Conservation (phyloP, 37 sponge, comb jelly and placozoan genomes). For the Dysidea cf. avara region DNA sequence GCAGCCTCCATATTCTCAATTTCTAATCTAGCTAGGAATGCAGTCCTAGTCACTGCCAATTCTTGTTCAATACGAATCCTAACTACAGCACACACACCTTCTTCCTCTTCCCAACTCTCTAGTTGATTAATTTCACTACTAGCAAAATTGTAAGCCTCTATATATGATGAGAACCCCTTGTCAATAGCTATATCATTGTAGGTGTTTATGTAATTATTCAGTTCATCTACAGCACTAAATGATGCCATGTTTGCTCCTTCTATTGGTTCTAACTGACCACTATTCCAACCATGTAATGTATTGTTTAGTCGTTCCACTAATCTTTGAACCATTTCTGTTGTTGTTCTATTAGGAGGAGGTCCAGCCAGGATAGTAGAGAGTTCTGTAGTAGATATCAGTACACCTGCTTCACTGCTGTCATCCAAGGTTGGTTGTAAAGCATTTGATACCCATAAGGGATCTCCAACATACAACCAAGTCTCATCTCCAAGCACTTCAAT, state of each 20-base stretch:
- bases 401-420: conserved; percentile 27
- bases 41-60: too few relatives aligned
- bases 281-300: conserved; percentile 38
- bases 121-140: too few relatives aligned
- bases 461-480: too few relatives aligned
- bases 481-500: too few relatives aligned
- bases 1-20: conserved; percentile 31
- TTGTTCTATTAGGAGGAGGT: conserved; percentile 26
- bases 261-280: conserved; percentile 26
- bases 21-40: conserved; percentile 40
- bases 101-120: conserved; percentile 21
- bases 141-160: conserved; percentile 32
- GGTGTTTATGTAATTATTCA: too few relatives aligned
- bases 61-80: conserved; percentile 43
- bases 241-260: conserved; percentile 33
- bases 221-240: not conserved
- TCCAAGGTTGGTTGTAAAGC: too few relatives aligned
- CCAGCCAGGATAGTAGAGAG: conserved; percentile 2
- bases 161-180: conserved; percentile 31
- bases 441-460: conserved; percentile 31
- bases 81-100: conserved; percentile 38
- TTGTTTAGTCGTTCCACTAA: too few relatives aligned
- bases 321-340: too few relatives aligned
- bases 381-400: conserved; percentile 18
- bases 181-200: too few relatives aligned